These are phyloP conservation scores for Campoletis sonorensis DNA, from an alignment of 1,140 invertebrate genomes.

Conservation along the genomic window DNA sequence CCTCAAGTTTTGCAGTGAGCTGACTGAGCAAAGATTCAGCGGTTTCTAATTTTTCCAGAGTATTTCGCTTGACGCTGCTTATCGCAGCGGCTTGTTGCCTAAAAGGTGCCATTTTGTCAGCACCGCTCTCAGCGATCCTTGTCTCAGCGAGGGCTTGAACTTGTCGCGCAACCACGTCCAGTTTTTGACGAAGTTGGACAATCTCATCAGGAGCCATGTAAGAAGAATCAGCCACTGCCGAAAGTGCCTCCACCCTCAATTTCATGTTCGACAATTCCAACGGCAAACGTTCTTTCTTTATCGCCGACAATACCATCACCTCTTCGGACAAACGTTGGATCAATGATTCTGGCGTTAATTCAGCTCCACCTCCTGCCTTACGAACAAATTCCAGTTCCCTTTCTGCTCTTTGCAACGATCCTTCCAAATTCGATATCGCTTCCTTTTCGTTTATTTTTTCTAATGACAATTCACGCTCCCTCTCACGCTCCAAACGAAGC, in stretches of 20 bases:
- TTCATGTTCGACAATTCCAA: constrained; percentile 81
- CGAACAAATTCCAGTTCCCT: constrained; percentile 68
- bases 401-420: constrained; percentile 66
- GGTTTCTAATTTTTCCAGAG: constrained; percentile 83
- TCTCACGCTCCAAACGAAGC: constrained; percentile 85
- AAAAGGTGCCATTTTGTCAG: constrained; percentile 89
- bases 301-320: constrained; percentile 80
- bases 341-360: constrained; percentile 75
- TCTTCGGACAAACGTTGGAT: constrained; percentile 87
- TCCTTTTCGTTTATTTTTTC: constrained; percentile 70
- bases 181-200: constrained; percentile 75
- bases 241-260: constrained; percentile 83
- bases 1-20: constrained; percentile 77
- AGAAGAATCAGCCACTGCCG: constrained; percentile 81
- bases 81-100: constrained; percentile 90
- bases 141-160: constrained; percentile 68
- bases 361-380: constrained; percentile 75
- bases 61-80: constrained; percentile 85
- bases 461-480: constrained; percentile 81
- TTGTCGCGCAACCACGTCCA: constrained; percentile 64
- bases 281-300: constrained; percentile 88
- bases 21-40: constrained; percentile 79
- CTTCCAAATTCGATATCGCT: constrained; percentile 60
- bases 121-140: constrained; percentile 71
- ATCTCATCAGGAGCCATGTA: constrained; percentile 84